These are phyloP conservation scores for Camponotus fellah DNA, from an alignment of 2,888 invertebrate species.

Conservation along the genomic window DNA sequence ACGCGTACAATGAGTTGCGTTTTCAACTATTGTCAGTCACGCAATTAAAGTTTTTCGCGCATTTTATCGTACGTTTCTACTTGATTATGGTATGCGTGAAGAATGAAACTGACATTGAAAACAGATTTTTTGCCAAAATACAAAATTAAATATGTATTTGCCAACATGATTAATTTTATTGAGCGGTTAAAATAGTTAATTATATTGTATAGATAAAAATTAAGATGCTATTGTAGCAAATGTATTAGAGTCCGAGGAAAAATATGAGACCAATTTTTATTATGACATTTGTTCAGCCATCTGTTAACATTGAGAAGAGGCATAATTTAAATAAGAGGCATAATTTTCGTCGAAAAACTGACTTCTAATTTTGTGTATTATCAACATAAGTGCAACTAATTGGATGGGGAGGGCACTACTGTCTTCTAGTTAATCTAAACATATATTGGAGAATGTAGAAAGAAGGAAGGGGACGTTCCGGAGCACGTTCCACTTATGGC, in stretches of 20 bases:
- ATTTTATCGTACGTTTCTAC: conserved; percentile 46
- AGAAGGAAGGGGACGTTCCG: conserved; percentile 46
- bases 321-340: not conserved
- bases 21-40: conserved; percentile 43
- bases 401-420: conserved; percentile 18
- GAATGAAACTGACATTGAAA: not conserved
- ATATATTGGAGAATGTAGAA: conserved; percentile 46
- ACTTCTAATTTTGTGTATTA: not conserved
- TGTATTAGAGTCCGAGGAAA: not conserved
- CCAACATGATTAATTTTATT: not conserved
- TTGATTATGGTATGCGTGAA: conserved; percentile 21
- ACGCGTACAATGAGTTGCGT: conserved; percentile 55
- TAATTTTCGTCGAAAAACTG: conserved; percentile 8
- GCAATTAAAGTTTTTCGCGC: conserved; percentile 54
- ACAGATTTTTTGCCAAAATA: conserved; percentile 24
- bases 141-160: not conserved
- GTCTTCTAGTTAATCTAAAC: conserved; percentile 55
- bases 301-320: not conserved
- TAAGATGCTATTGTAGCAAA: not conserved
- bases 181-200: not conserved
- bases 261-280: conserved; percentile 10
- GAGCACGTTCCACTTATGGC: conserved; percentile 60
- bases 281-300: conserved; percentile 2
- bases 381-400: conserved; percentile 26
- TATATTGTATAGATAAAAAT: conserved; percentile 1